Conservation (phyloP, 2,888 invertebrate species). For the Hydriomena furcata region DNA sequence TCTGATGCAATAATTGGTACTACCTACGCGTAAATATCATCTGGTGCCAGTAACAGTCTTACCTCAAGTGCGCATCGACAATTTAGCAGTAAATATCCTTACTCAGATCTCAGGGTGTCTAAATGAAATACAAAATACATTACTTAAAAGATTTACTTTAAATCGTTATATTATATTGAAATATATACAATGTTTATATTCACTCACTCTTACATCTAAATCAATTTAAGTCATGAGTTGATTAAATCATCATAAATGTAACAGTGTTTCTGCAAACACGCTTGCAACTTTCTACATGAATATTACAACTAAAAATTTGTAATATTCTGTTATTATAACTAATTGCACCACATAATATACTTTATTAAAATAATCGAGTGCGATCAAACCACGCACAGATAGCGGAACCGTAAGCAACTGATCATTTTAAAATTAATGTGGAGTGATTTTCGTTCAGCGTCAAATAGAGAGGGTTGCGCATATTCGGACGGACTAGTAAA, state of each 20-base stretch:
- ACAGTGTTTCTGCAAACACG: slow-evolving; percentile 66
- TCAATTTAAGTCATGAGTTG: slow-evolving; percentile 78
- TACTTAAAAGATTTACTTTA: slow-evolving; percentile 82
- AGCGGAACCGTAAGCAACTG: slow-evolving; percentile 36
- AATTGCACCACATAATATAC: slow-evolving; percentile 68
- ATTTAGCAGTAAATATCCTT: slow-evolving; percentile 7
- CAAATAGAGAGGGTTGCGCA: slow-evolving; percentile 32
- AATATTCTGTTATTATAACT: slow-evolving; percentile 56
- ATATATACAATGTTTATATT: slow-evolving; percentile 80
- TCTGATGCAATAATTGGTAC: neutral
- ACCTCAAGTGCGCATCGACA: slow-evolving; percentile 40
- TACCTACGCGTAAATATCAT: slow-evolving; percentile 14
- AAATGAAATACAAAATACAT: slow-evolving; percentile 77
- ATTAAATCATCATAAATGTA: slow-evolving; percentile 78
- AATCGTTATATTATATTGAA: slow-evolving; percentile 78
- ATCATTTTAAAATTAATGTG: slow-evolving; percentile 22
- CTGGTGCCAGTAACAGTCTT: slow-evolving; percentile 34
- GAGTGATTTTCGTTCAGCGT: slow-evolving; percentile 19
- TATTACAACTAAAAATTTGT: slow-evolving; percentile 56
- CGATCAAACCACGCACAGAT: slow-evolving; percentile 27
- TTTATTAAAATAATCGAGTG: slow-evolving; percentile 41
- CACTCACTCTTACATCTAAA: slow-evolving; percentile 77
- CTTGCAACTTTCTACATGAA: slow-evolving; percentile 60
- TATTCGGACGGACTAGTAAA: slow-evolving; percentile 38
- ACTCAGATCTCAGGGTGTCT: slow-evolving; percentile 79